Conservation (phyloP, 2,797 vertebrate species). For the Mormyrus proboscirostris region DNA sequence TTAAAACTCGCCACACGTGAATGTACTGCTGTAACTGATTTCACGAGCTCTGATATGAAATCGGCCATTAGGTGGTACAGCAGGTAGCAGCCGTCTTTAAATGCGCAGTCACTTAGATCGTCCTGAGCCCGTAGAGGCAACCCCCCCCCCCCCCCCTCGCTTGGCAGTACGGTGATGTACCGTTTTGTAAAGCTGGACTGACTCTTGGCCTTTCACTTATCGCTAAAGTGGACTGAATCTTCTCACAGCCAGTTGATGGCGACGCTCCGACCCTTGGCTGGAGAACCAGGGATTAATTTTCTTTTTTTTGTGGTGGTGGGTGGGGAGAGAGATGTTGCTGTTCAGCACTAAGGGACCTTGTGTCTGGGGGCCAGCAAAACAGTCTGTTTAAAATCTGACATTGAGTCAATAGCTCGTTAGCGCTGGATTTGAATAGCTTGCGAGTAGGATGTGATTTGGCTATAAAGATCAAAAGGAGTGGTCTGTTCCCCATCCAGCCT, state of each 20-base stretch:
- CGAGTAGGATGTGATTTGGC: conserved; percentile 10
- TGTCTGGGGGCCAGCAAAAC: conserved; percentile 18
- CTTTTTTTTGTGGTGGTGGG: not conserved
- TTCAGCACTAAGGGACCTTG: conserved; percentile 10
- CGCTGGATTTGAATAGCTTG: conserved; percentile 26
- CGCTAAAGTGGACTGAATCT: conserved; percentile 39
- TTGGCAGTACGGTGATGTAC: conserved; percentile 52
- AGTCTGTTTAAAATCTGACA: not conserved
- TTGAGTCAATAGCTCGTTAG: conserved; percentile 37
- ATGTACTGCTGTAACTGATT: not conserved
- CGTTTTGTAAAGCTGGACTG: conserved; percentile 52
- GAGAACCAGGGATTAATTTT: not conserved
- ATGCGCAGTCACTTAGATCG: conserved; percentile 4
- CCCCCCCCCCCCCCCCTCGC: conserved; percentile 42
- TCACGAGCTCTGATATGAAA: not conserved
- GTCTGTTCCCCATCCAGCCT: not conserved
- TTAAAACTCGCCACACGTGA: not conserved
- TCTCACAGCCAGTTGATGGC: conserved; percentile 51
- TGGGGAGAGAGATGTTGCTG: conserved; percentile 28
- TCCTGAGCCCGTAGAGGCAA: conserved; percentile 14
- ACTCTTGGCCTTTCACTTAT: conserved; percentile 54
- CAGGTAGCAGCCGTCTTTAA: not conserved
- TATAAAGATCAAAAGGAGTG: conserved; percentile 1
- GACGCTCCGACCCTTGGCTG: not conserved
- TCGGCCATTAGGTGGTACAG: not conserved